These are phyloP conservation scores for Drosophila ambigua DNA, from an alignment of 1,140 invertebrate species.

Conservation along the genomic window DNA sequence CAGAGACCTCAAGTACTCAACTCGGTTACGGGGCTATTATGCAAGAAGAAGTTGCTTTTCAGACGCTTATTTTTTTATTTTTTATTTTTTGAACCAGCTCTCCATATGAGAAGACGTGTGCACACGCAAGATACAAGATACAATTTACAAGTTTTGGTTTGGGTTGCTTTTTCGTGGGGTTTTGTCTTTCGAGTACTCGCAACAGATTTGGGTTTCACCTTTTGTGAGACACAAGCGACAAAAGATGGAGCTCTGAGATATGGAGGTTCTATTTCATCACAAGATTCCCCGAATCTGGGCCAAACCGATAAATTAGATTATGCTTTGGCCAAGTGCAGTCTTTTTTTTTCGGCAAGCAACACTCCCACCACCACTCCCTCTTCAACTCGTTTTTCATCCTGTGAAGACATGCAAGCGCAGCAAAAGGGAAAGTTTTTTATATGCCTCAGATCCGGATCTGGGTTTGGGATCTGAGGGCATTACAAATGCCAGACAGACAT, in stretches of 20 bases:
- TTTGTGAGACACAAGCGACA: conserved; percentile 37
- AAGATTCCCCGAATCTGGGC: conserved; percentile 20
- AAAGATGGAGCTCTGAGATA: conserved; percentile 5
- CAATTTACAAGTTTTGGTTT: conserved; percentile 37
- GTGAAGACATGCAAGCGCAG: conserved; percentile 8
- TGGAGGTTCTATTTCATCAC: no score
- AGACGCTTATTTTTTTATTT: conserved; percentile 40
- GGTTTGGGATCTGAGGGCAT: conserved; percentile 17
- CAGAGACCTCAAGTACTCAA: conserved; percentile 68
- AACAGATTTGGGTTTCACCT: conserved; percentile 65
- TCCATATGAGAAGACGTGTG: conserved; percentile 54
- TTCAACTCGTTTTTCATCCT: conserved; percentile 56
- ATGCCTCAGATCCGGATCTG: conserved; percentile 55
- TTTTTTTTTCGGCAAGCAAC: conserved; percentile 2
- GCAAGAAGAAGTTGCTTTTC: conserved; percentile 75
- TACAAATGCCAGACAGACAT: conserved; percentile 70
- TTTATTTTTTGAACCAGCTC: conserved; percentile 45
- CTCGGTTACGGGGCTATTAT: conserved; percentile 61
- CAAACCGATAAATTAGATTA: not conserved
- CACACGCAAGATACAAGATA: conserved; percentile 40
- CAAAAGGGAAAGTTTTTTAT: conserved; percentile 64
- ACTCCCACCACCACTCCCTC: conserved; percentile 5
- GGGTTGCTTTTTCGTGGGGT: conserved; percentile 8
- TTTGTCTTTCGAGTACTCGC: conserved; percentile 48
- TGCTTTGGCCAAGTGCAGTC: conserved; percentile 17